These are phyloP conservation scores for Coluber constrictor DNA, from an alignment of 2,797 vertebrate genomes.

Conservation along the genomic window DNA sequence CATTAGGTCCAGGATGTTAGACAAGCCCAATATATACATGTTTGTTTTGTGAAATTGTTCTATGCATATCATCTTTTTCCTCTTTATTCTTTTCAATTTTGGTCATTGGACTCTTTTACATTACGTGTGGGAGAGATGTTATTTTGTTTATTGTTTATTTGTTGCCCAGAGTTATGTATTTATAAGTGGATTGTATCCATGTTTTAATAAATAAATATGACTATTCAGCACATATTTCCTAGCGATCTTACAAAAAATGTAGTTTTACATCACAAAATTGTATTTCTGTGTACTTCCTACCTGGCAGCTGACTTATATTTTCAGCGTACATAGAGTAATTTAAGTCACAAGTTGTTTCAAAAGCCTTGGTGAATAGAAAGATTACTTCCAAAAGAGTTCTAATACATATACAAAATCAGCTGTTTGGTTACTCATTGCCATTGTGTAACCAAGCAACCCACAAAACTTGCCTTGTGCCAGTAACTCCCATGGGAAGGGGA, in stretches of 20 bases:
- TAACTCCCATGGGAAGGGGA: not conserved
- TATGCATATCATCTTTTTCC: not conserved
- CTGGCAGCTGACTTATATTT: not conserved
- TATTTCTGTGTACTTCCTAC: not conserved
- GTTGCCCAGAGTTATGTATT: not conserved
- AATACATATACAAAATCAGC: not conserved
- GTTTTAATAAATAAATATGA: not conserved
- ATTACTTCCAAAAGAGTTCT: not conserved
- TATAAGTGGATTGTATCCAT: not conserved
- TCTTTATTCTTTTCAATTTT: not conserved
- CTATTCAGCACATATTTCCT: not conserved
- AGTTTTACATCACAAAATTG: not conserved
- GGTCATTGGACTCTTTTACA: not conserved
- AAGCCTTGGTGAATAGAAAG: not conserved
- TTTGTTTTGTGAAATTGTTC: not conserved
- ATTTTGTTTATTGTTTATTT: not conserved
- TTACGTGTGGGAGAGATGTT: not conserved
- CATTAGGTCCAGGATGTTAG: not conserved
- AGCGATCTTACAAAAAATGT: not conserved
- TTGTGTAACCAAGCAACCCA: not conserved
- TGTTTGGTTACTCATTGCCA: not conserved
- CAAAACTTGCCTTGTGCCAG: not conserved
- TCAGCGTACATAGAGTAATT: not conserved
- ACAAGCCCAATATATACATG: not conserved
- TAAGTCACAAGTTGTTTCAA: not conserved